Conservation (phyloP, 2,113 vertebrate species). For the Eonycteris spelaea region DNA sequence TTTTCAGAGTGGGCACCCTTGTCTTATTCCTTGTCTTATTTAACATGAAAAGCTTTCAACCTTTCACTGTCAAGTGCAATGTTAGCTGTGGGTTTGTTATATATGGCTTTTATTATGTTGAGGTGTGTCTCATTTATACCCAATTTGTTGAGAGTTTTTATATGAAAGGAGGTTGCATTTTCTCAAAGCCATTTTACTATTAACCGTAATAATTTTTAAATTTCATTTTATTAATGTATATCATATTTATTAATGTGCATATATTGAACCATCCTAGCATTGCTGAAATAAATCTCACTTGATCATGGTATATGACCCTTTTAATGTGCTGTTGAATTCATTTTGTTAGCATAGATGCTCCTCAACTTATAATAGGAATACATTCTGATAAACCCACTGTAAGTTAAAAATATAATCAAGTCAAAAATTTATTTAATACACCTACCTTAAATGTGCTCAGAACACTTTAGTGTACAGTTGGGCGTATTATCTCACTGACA, state of each 20-base stretch:
- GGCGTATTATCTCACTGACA: background rate
- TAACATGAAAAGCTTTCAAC: background rate
- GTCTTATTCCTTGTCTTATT: background rate
- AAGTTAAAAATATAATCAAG: background rate
- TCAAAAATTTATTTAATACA: background rate
- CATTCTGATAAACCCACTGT: background rate
- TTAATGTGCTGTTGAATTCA: background rate
- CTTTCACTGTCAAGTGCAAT: background rate
- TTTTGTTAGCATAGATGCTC: background rate
- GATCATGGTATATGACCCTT: background rate
- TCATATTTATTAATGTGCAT: background rate
- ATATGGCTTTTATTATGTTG: background rate
- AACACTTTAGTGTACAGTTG: background rate
- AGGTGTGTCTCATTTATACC: background rate
- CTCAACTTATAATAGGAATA: background rate
- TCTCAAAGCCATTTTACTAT: background rate
- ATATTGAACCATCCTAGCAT: background rate
- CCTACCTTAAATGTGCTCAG: background rate
- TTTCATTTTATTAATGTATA: background rate
- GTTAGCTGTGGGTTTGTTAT: background rate
- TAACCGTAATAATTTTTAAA: background rate
- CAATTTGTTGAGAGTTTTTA: background rate
- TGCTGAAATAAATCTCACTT: background rate
- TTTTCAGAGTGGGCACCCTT: background rate
- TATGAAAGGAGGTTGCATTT: background rate